Percentiles rank a stretch among this genome's conserved stretches.
These are phyloP conservation scores for Microtus richardsoni DNA, from an alignment of 2,113 vertebrate genomes.

Conservation along the genomic window DNA sequence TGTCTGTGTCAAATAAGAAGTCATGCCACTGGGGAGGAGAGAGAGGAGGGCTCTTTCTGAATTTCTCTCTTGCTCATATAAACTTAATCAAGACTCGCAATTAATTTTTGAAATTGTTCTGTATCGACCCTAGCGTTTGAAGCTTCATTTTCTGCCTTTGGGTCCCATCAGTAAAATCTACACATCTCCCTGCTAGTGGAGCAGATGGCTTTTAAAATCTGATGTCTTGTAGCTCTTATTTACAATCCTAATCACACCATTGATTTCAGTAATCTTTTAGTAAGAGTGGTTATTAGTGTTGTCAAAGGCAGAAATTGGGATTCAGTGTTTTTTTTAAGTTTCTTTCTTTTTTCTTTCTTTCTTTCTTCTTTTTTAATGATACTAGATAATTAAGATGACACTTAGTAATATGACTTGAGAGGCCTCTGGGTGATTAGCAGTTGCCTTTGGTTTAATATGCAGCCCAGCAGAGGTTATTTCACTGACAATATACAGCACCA, in stretches of 20 bases:
- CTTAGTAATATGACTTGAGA: conserved; percentile 65
- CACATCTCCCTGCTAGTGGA: conserved; percentile 72
- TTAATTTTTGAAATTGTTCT: conserved; percentile 86
- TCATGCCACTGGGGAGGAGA: conserved; percentile 69
- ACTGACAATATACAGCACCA: not conserved
- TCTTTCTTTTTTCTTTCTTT: not conserved
- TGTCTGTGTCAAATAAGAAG: conserved; percentile 74
- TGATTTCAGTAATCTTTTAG: conserved; percentile 85
- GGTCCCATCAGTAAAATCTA: conserved; percentile 70
- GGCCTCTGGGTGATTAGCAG: conserved; percentile 38
- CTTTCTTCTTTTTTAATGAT: conserved; percentile 24
- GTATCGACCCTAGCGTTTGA: conserved; percentile 72
- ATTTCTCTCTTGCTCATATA: conserved; percentile 80
- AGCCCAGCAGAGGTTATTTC: not conserved
- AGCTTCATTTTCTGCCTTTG: conserved; percentile 74
- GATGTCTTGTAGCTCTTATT: conserved; percentile 82
- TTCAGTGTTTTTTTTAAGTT: conserved; percentile 7
- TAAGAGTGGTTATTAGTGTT: conserved; percentile 82
- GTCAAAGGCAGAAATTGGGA: conserved; percentile 70
- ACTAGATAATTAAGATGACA: conserved; percentile 81
- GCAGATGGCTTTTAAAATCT: conserved; percentile 68
- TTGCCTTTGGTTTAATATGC: not conserved
- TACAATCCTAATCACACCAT: conserved; percentile 84
- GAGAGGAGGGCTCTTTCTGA: conserved; percentile 61
- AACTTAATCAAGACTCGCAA: conserved; percentile 81